phyloP scores from a whole-genome alignment of 1,140 invertebrate genomes.

The Hypothenemus hampei region DNA sequence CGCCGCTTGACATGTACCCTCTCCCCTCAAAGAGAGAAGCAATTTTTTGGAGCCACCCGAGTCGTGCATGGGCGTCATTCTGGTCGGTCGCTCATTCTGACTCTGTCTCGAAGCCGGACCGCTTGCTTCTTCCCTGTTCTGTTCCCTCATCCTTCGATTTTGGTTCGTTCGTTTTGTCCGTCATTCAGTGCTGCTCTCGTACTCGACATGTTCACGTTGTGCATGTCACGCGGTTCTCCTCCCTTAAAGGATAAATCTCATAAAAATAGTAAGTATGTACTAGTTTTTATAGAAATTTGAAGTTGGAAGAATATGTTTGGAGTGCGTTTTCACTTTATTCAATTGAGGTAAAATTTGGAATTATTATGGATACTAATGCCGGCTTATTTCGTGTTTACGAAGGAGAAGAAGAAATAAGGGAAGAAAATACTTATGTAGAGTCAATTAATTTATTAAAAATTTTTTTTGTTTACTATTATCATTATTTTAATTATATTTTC shows the following conservation, averaged over 20 bases:
- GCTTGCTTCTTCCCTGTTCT: too few relatives aligned
- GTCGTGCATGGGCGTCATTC: conserved; percentile 15
- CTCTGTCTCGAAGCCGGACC: background rate
- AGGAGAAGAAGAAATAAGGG: too few relatives aligned
- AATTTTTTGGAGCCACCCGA: conserved; percentile 3
- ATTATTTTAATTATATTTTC: too few relatives aligned
- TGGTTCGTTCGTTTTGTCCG: background rate
- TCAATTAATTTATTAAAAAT: too few relatives aligned
- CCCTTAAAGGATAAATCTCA: conserved; percentile 31
- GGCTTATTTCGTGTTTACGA: too few relatives aligned
- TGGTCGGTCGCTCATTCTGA: background rate
- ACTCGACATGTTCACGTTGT: conserved; percentile 41
- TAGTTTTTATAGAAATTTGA: too few relatives aligned
- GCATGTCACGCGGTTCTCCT: conserved; percentile 40
- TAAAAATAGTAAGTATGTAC: conserved; percentile 33
- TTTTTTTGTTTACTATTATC: too few relatives aligned
- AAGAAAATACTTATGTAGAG: too few relatives aligned
- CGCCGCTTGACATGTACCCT: conserved; percentile 1
- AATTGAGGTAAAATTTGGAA: too few relatives aligned
- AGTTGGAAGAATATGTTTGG: too few relatives aligned
- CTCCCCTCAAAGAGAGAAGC: background rate
- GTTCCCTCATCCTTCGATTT: background rate
- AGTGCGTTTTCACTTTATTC: too few relatives aligned
- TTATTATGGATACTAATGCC: too few relatives aligned
- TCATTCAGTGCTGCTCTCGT: conserved; percentile 22